Evolutionary conservation across 2,888 invertebrate species (phyloP), one percentile per base, ranked within the genome.

Genomic region (Fissipunctia ypsillon): DNA sequence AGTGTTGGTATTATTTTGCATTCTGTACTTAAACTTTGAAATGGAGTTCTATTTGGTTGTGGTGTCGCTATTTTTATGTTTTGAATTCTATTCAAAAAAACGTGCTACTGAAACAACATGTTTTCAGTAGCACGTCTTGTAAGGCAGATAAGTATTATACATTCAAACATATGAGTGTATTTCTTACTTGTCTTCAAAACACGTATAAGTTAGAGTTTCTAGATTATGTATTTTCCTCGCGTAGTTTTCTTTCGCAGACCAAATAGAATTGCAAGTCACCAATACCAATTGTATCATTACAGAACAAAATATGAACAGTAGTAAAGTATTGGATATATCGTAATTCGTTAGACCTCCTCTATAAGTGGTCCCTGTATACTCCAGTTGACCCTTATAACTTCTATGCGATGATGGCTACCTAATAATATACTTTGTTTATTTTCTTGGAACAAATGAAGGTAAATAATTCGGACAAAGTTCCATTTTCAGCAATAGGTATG

Each of bases 1-100:
- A 90, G 84, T 84, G 84, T 86, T 76, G 78, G 76, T 80, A 85
- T 84, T 82, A 83, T 76, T 85, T 78, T 80, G 66, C 69, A 73
- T 80, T 76, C 68, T 71, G 72, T 82, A 74, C 60, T 78, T 79
- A 78, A 68, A 74, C 60, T 73, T 76, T 72, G 65, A 68, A 83
- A 84, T 70, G 64, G 69, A 73, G 31, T 73, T 75, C n/a, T 56
- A 69, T 79, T 73, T 54, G 31, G 63, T 70, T 63, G 52, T 52
- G 70, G 59, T 59, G 57, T 64, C 45, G 22, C 52, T 69, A 41
- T 69, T 74, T 69, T 31, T 22, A 22, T 64, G 41, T 67, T 71
- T 45, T 22, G 35, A 38, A 63, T 65, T 43, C 25, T 50, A 10
- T 56, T 70, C 14, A 57, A 54, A 66, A 31, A n/a, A n/a, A n/a